A percentile compares a stretch with the other conserved stretches of the same genome.
Evolutionary conservation across 1,140 invertebrate species (phyloP).

Genomic region (Drosophila chauvacae): DNA sequence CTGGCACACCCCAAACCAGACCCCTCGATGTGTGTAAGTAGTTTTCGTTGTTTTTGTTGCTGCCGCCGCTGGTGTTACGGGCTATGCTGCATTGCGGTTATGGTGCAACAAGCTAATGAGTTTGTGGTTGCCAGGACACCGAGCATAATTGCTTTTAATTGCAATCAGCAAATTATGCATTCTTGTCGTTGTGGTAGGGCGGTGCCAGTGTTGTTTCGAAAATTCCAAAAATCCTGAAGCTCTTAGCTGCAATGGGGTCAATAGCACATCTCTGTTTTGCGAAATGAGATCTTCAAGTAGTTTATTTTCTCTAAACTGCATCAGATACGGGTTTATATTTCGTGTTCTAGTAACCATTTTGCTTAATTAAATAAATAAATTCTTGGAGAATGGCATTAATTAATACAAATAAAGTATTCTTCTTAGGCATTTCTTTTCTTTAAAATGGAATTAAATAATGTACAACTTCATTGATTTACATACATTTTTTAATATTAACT

Average conservation of each 20-base stretch:
- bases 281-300: not conserved
- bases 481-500: too few relatives aligned
- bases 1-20: not conserved
- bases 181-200: constrained; percentile 53
- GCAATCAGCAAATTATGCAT: constrained; percentile 79
- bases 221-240: constrained; percentile 3
- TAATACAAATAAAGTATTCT: not conserved
- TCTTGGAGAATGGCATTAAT: not conserved
- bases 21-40: constrained; percentile 42
- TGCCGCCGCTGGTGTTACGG: constrained; percentile 40
- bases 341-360: not conserved
- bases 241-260: not conserved
- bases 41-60: constrained; percentile 35
- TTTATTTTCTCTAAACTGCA: not conserved
- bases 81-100: constrained; percentile 76
- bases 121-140: constrained; percentile 75
- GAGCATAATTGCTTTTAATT: constrained; percentile 82
- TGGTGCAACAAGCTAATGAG: constrained; percentile 80
- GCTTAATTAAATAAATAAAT: not conserved
- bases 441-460: too few relatives aligned
- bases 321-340: not conserved
- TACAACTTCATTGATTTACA: too few relatives aligned
- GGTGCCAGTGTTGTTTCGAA: not conserved
- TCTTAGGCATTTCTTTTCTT: not conserved
- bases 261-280: not conserved